Evolutionary conservation across 1,140 invertebrate species (phyloP).

Genomic region (Alviniconcha marisindica): DNA sequence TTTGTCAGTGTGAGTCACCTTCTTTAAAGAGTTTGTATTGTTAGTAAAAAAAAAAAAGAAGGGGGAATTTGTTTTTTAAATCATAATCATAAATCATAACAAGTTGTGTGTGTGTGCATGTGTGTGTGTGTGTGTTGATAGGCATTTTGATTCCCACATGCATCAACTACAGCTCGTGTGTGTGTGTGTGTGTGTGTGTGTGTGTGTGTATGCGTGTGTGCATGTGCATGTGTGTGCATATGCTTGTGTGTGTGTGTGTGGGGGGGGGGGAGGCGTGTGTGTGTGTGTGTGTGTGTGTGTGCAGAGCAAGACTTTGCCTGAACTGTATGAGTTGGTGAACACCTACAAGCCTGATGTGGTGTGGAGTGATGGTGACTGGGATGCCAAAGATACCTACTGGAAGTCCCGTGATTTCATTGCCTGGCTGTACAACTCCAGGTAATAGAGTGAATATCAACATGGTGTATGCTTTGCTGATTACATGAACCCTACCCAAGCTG

Average conservation of each 20-base stretch:
- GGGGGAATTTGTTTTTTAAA: too few relatives aligned
- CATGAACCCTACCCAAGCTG: too few relatives aligned
- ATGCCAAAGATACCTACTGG: conserved; percentile 82
- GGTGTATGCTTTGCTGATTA: too few relatives aligned
- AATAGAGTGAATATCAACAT: too few relatives aligned
- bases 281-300: neutral
- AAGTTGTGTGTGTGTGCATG: too few relatives aligned
- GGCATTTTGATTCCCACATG: too few relatives aligned
- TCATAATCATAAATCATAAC: too few relatives aligned
- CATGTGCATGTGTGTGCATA: neutral
- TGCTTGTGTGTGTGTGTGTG: too few relatives aligned
- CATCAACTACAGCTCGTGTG: too few relatives aligned
- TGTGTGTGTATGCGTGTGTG: neutral
- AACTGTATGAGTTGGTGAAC: conserved; percentile 80
- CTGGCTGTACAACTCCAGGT: conserved; percentile 96
- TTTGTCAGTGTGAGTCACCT: conserved; percentile 76
- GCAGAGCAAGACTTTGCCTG: conserved; percentile 76
- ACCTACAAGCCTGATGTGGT: conserved; percentile 91
- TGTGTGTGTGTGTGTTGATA: too few relatives aligned
- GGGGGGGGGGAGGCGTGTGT: neutral
- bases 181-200: too few relatives aligned
- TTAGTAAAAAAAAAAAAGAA: too few relatives aligned
- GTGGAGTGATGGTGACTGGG: conserved; percentile 90
- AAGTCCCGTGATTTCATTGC: conserved; percentile 82
- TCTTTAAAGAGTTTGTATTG: neutral